Base-by-base conservation (phyloP, 2,888 invertebrate genomes). In the Megamerina dolium region DNA sequence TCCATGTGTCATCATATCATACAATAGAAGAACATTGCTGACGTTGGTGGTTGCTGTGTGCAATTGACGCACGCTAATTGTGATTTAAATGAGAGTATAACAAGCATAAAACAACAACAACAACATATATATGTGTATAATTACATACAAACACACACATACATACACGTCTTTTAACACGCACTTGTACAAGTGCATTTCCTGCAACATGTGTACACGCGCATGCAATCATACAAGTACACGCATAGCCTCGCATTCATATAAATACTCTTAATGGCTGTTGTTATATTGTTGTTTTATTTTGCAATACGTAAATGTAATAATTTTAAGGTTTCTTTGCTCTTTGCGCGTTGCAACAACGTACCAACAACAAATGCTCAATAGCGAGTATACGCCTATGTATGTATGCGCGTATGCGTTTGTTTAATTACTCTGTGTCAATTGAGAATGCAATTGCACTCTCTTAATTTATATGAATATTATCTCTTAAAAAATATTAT, bases 91-190 rank as follows among this genome's bases (percentile, higher is more conserved):
- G n/a, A n/a, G n/a, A n/a, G n/a, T n/a, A n/a, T n/a, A n/a, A n/a
- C n/a, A n/a, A n/a, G n/a, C 30, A 19, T 20, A n/a, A 3, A 30
- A 21, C 31, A 43, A n/a, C 37, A 39, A 36, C 37, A 33, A 17
- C n/a, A 16, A 12, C n/a, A 23, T 14, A 21, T 23, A 39, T 21
- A 35, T 17, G 16, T 30, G 21, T 21, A 31, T 36, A 20, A 26
- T 21, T 31, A 38, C 13, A 20, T 45, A 12, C n/a, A 20, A 20
- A 19, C 19, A 12, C 16, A 27, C 32, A 27, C 17, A 14, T 16
- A 29, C 17, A 17, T 42, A 14, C 31, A 8, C 21, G 13, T 19
- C 13, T 18, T 23, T 12, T 13, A 18, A 23, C 16, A 27, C 16
- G 4, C 13, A 17, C 4, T 16, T 16, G 9, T 23, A 14, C 37